Conservation (phyloP, 2,888 invertebrate genomes). For the Baronia brevicornis region DNA sequence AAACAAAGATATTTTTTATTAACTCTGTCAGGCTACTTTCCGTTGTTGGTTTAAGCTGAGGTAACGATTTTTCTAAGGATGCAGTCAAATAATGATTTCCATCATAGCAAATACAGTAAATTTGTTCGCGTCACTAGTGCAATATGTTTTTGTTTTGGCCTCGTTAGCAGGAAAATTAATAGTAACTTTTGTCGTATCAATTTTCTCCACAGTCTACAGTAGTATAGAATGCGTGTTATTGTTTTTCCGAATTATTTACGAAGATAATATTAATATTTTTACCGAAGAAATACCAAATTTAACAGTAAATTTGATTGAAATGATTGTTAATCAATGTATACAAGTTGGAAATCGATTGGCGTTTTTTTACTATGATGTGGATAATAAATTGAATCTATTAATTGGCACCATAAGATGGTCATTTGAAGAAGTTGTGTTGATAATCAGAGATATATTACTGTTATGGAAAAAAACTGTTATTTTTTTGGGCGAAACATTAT, state of each 20-base stretch:
- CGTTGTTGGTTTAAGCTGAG: too few species aligned
- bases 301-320: slow-evolving; percentile 18
- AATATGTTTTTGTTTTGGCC: slow-evolving; percentile 39
- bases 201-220: slow-evolving; percentile 29
- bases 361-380: slow-evolving; percentile 25
- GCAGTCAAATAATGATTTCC: slow-evolving; percentile 46
- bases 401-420: slow-evolving; percentile 31
- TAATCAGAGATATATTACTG: slow-evolving; percentile 39
- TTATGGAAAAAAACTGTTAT: slow-evolving; percentile 42
- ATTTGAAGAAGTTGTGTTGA: slow-evolving; percentile 27
- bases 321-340: slow-evolving; percentile 17
- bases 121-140: slow-evolving; percentile 39
- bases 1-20: too few species aligned
- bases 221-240: slow-evolving; percentile 30
- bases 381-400: slow-evolving; percentile 27
- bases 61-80: slow-evolving; percentile 8
- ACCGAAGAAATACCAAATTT: slow-evolving; percentile 52
- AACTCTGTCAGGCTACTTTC: too few species aligned
- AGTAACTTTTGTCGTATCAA: slow-evolving; percentile 36
- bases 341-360: slow-evolving; percentile 30
- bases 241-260: slow-evolving; percentile 60
- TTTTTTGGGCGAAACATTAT: slow-evolving; percentile 51
- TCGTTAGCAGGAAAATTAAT: slow-evolving; percentile 56
- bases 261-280: slow-evolving; percentile 55
- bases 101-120: slow-evolving; percentile 50